A percentile compares a stretch with the other conserved stretches of the same genome.
phyloP scores from a whole-genome alignment of 2,888 invertebrate genomes.

The Leptinotarsa rubiginosa region DNA sequence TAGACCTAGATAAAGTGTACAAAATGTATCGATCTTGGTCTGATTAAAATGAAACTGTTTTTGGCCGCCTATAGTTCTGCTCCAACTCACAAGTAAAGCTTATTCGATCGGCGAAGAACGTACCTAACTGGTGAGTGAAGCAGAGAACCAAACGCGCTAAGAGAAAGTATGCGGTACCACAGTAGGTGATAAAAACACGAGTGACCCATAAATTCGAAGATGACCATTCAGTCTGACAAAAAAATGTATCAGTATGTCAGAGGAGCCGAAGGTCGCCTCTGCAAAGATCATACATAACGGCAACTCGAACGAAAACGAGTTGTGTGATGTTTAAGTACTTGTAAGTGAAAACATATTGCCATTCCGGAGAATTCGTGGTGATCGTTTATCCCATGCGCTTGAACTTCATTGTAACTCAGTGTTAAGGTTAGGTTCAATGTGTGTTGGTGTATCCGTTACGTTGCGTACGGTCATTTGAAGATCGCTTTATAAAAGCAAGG shows the following conservation, averaged over 20 bases:
- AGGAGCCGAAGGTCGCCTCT: background rate
- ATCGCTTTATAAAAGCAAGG: background rate
- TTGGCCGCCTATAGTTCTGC: background rate
- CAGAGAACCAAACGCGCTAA: constrained; percentile 1
- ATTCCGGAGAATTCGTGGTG: constrained; percentile 34
- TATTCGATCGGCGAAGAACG: background rate
- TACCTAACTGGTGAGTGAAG: background rate
- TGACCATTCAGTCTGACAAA: constrained; percentile 3
- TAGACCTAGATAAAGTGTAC: background rate
- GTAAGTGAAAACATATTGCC: constrained; percentile 36
- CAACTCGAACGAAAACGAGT: constrained; percentile 35
- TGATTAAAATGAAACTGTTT: background rate
- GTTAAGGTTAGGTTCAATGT: constrained; percentile 34
- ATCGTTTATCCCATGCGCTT: constrained; percentile 11
- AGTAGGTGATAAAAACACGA: constrained; percentile 4
- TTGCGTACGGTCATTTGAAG: constrained; percentile 5
- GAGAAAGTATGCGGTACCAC: constrained; percentile 23
- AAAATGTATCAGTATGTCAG: constrained; percentile 27
- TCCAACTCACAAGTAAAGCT: constrained; percentile 13
- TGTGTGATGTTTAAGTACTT: constrained; percentile 29
- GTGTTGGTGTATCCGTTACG: constrained; percentile 7
- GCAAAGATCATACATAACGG: constrained; percentile 20
- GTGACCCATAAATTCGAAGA: constrained; percentile 20
- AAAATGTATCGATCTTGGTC: too few relatives aligned
- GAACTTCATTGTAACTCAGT: constrained; percentile 24